Percentiles rank a stretch among this genome's conserved stretches.
Evolutionary conservation across 1,140 invertebrate genomes (phyloP).

Genomic region (Drosophila ohnishii): DNA sequence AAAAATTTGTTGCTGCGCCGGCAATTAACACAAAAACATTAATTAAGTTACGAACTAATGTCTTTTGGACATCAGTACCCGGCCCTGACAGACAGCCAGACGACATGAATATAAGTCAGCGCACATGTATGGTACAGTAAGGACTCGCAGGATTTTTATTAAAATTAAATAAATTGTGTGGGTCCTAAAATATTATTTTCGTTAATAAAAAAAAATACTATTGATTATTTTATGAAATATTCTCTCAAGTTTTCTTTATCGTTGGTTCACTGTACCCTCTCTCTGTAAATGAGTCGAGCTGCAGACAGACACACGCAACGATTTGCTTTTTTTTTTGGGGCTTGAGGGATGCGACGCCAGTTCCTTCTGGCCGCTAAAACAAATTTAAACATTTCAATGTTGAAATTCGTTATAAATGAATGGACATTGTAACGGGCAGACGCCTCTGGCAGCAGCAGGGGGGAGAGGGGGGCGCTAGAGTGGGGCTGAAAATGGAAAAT

Average conservation of each 20-base stretch:
- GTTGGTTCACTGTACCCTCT: neutral
- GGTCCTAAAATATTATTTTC: no score
- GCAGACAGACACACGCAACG: constrained; percentile 18
- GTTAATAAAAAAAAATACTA: no score
- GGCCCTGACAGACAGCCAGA: constrained; percentile 75
- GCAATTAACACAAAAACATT: constrained; percentile 79
- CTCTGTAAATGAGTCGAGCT: constrained; percentile 18
- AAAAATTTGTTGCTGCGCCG: constrained; percentile 16
- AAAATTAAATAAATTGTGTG: neutral
- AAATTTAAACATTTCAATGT: constrained; percentile 73
- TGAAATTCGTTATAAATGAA: constrained; percentile 79
- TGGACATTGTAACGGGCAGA: constrained; percentile 68
- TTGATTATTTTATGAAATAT: neutral
- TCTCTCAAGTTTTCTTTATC: neutral
- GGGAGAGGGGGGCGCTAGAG: neutral
- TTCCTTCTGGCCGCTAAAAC: constrained; percentile 50
- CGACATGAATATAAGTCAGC: constrained; percentile 59
- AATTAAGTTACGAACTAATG: constrained; percentile 79
- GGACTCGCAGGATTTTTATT: neutral
- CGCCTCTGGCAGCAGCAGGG: constrained; percentile 10
- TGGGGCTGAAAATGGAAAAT: constrained; percentile 1
- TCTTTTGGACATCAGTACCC: constrained; percentile 60
- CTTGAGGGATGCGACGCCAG: constrained; percentile 25
- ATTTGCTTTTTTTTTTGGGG: constrained; percentile 12
- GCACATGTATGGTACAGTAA: constrained; percentile 1